Percentiles rank a stretch among this genome's conserved stretches.
phyloP scores from a whole-genome alignment of 1,140 invertebrate species.

The Arion vulgaris region DNA sequence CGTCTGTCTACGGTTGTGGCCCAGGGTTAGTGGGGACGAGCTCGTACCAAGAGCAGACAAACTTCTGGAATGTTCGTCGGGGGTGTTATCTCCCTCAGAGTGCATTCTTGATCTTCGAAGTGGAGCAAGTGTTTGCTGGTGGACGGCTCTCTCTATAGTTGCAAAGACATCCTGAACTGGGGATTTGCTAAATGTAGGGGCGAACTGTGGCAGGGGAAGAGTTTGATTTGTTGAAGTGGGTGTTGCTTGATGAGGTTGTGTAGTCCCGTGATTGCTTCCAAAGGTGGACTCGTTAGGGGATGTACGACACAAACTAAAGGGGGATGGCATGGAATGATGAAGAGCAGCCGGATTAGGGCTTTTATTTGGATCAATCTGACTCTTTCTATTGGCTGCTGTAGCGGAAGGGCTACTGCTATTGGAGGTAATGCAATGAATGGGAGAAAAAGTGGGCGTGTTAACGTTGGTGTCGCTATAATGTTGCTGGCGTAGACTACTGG shows the following conservation, averaged over 20 bases:
- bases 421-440: background rate
- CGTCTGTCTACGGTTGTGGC: background rate
- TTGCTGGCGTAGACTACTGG: background rate
- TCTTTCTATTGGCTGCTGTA: background rate
- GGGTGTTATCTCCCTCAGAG: background rate
- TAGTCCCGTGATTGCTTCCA: background rate
- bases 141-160: background rate
- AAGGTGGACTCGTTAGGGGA: background rate
- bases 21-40: background rate
- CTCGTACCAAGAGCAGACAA: background rate
- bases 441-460: background rate
- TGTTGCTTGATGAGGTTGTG: background rate
- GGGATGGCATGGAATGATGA: background rate
- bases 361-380: background rate
- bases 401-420: background rate
- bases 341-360: background rate
- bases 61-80: background rate
- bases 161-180: background rate
- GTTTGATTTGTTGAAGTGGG: background rate
- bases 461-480: background rate
- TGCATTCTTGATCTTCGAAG: background rate
- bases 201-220: background rate
- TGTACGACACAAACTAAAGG: background rate
- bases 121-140: background rate
- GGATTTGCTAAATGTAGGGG: background rate